phyloP scores from a whole-genome alignment of 2,888 invertebrate species.

The Siphonodentalium dalli region DNA sequence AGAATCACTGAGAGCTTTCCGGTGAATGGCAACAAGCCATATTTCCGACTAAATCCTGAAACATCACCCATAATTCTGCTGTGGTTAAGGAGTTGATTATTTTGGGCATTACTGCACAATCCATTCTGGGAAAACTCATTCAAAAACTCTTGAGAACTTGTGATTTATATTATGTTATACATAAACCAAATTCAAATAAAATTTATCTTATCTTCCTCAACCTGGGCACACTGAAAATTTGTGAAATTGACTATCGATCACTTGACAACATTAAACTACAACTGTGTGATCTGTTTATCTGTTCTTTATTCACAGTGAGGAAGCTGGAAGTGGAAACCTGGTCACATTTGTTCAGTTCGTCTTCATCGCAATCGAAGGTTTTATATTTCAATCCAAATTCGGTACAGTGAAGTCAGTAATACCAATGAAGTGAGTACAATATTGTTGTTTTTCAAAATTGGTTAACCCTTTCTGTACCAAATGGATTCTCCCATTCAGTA shows the following conservation, averaged over 20 bases:
- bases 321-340: constrained; percentile 91
- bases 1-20: too few species aligned
- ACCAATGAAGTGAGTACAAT: constrained; percentile 72
- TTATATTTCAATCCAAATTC: constrained; percentile 79
- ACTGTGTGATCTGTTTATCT: neutral
- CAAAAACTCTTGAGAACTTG: too few species aligned
- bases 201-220: neutral
- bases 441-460: neutral
- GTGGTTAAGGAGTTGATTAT: too few species aligned
- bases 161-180: neutral
- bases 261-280: neutral
- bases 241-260: neutral
- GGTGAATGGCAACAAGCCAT: too few species aligned
- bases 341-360: constrained; percentile 95
- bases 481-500: too few species aligned
- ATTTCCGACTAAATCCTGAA: too few species aligned
- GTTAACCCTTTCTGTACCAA: too few species aligned
- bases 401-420: constrained; percentile 76
- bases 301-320: constrained; percentile 72
- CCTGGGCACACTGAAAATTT: too few species aligned
- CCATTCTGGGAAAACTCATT: too few species aligned
- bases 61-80: too few species aligned
- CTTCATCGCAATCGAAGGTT: constrained; percentile 88
- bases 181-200: neutral
- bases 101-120: too few species aligned